phyloP scores from a whole-genome alignment of 2,797 vertebrate genomes.

The Protosalanx chinensis region DNA sequence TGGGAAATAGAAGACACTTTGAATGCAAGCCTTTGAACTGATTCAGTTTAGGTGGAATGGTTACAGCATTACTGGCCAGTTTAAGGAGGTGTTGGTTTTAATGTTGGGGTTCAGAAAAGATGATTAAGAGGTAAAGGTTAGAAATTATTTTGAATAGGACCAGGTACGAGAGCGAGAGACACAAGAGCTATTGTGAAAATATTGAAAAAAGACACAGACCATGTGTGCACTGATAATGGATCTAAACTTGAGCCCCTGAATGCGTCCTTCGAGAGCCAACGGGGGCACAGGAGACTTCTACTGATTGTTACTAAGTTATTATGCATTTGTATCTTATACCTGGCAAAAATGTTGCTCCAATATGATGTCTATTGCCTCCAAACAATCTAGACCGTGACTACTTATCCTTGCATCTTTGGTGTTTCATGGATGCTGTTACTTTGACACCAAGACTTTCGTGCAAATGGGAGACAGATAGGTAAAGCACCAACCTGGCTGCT shows the following conservation, averaged over 20 bases:
- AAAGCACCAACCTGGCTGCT: constrained; percentile 17
- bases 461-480: background rate
- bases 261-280: constrained; percentile 37
- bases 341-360: constrained; percentile 34
- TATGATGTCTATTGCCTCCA: constrained; percentile 45
- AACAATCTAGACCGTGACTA: constrained; percentile 34
- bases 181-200: constrained; percentile 32
- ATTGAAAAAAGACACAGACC: constrained; percentile 32
- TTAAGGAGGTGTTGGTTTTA: constrained; percentile 55
- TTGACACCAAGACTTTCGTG: background rate
- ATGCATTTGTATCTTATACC: constrained; percentile 60
- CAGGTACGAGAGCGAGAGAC: background rate
- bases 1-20: constrained; percentile 27
- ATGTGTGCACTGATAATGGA: constrained; percentile 55
- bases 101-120: constrained; percentile 30
- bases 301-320: constrained; percentile 55
- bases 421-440: background rate
- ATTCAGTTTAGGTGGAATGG: constrained; percentile 28
- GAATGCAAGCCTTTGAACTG: constrained; percentile 25
- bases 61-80: constrained; percentile 45
- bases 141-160: constrained; percentile 31
- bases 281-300: constrained; percentile 37
- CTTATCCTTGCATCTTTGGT: constrained; percentile 3
- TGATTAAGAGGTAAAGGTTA: background rate
- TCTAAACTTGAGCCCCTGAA: constrained; percentile 38